Evolutionary conservation across 2,888 invertebrate genomes (phyloP).

Genomic region (Rotaria sp.): DNA sequence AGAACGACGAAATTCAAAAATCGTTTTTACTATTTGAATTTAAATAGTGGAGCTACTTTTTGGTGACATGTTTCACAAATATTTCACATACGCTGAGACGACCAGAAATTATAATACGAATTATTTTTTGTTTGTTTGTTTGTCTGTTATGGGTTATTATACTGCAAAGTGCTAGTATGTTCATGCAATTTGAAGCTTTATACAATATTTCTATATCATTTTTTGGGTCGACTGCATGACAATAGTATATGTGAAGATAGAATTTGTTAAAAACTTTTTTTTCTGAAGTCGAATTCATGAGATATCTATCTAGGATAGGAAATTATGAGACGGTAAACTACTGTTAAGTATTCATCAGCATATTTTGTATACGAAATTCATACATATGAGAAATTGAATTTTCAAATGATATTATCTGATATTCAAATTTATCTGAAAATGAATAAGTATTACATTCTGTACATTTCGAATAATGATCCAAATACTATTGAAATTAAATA

Average conservation of each 20-base stretch:
- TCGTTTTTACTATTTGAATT: background rate
- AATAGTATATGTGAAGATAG: too few relatives aligned
- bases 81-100: background rate
- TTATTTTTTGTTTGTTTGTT: background rate
- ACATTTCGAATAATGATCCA: too few relatives aligned
- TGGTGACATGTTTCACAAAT: background rate
- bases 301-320: background rate
- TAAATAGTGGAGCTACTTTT: background rate
- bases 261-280: too few relatives aligned
- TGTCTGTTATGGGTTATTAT: background rate
- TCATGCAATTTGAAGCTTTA: background rate
- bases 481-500: background rate
- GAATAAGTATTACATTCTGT: too few relatives aligned
- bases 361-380: background rate
- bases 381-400: too few relatives aligned
- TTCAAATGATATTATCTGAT: too few relatives aligned
- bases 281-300: background rate
- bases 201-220: background rate
- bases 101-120: too few relatives aligned
- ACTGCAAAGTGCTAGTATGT: background rate
- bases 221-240: background rate
- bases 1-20: too few relatives aligned
- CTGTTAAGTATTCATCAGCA: background rate
- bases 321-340: too few relatives aligned
- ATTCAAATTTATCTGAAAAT: too few relatives aligned